These are phyloP conservation scores for Myrmophylax atrothorax DNA, from an alignment of 2,113 vertebrate genomes.

Conservation along the genomic window DNA sequence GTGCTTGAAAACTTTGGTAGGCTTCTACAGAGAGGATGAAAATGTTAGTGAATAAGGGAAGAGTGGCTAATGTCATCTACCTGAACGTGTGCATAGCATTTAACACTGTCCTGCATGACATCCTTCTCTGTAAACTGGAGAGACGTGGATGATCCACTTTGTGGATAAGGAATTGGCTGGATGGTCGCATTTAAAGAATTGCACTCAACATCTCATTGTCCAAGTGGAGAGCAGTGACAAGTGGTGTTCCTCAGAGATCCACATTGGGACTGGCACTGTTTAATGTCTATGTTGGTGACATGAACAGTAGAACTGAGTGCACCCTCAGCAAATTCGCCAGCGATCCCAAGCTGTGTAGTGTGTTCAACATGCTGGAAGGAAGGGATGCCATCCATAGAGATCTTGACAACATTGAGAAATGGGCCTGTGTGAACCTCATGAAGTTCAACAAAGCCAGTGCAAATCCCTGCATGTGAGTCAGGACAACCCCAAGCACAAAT, in stretches of 20 bases:
- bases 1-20: background rate
- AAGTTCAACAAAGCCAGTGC: background rate
- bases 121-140: background rate
- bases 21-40: background rate
- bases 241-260: background rate
- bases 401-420: background rate
- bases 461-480: background rate
- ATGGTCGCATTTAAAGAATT: background rate
- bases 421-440: background rate
- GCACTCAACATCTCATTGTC: background rate
- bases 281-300: background rate
- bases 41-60: background rate
- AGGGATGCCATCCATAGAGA: background rate
- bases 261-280: accelerated
- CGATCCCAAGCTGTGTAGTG: background rate
- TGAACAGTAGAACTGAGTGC: background rate
- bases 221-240: too few species aligned
- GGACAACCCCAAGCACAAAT: background rate
- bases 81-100: background rate
- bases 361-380: background rate
- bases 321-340: background rate
- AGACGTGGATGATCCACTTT: background rate
- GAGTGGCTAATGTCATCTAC: background rate
- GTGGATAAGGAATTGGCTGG: background rate
- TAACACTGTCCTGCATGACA: background rate